Conservation (phyloP, 2,888 invertebrate genomes). For the Lypha dubia region DNA sequence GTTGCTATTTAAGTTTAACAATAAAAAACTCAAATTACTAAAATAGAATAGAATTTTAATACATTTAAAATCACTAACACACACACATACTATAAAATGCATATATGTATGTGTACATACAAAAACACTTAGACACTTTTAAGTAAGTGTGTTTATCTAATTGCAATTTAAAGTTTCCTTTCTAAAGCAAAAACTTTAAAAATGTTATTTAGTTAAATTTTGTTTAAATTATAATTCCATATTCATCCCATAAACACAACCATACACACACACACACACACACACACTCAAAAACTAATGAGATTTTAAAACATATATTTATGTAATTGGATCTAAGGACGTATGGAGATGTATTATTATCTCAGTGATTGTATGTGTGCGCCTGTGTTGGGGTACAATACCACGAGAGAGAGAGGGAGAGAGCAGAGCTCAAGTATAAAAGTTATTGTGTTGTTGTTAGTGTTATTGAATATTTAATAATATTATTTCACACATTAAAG, state of each 20-base stretch:
- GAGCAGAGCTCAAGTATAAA: background rate
- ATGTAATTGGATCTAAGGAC: background rate
- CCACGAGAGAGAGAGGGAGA: background rate
- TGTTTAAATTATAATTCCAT: background rate
- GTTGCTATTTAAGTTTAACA: background rate
- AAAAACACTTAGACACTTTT: background rate
- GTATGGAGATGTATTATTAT: background rate
- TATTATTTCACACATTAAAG: slow-evolving; percentile 41
- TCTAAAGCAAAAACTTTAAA: slow-evolving; percentile 16
- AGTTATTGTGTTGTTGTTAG: background rate
- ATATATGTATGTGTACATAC: too few species aligned
- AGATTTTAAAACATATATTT: slow-evolving; percentile 10
- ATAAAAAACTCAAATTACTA: background rate
- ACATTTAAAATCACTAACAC: too few species aligned
- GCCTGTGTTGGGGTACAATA: background rate
- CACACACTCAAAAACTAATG: background rate
- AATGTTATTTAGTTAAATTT: background rate
- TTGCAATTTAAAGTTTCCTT: slow-evolving; percentile 9
- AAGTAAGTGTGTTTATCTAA: slow-evolving; percentile 11
- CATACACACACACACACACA: background rate
- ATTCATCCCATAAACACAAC: background rate
- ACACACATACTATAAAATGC: background rate
- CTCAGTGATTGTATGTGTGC: background rate
- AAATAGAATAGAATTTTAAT: background rate
- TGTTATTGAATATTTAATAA: slow-evolving; percentile 42